Evolutionary conservation across 2,113 vertebrate genomes (phyloP).

Genomic region (Herpailurus yagouaroundi): DNA sequence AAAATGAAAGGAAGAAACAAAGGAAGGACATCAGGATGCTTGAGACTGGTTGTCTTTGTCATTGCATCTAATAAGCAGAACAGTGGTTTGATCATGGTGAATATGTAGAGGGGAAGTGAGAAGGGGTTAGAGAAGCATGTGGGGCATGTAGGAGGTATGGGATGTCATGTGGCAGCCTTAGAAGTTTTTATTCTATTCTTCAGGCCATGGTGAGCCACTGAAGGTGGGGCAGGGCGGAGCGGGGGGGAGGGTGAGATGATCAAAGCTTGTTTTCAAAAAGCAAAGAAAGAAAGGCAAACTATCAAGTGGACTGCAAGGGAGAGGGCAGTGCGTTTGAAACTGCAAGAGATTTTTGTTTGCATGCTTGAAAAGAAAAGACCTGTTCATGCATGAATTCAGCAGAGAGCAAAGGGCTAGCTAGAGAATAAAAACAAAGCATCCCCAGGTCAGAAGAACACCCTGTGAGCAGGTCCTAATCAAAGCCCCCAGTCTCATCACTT

Average conservation of each 20-base stretch:
- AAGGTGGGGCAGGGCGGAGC: background rate
- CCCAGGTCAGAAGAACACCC: background rate
- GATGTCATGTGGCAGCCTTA: background rate
- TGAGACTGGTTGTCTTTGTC: background rate
- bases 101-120: background rate
- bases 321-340: constrained; percentile 54
- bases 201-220: background rate
- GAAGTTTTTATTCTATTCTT: constrained; percentile 46
- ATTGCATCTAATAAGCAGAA: background rate
- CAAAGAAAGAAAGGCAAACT: constrained; percentile 10
- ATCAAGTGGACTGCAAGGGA: constrained; percentile 20
- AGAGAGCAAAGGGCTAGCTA: constrained; percentile 8
- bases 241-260: background rate
- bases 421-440: constrained; percentile 40
- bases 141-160: background rate
- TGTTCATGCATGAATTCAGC: background rate
- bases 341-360: constrained; percentile 54
- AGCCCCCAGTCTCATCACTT: background rate
- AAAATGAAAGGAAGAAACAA: background rate
- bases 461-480: constrained; percentile 12
- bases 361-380: constrained; percentile 9
- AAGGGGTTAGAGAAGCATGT: too few relatives aligned
- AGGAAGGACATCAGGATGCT: background rate
- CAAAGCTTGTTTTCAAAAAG: constrained; percentile 45
- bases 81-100: background rate